Evolutionary conservation across 1,140 invertebrate species (phyloP).

Genomic region (Papilio machaon): DNA sequence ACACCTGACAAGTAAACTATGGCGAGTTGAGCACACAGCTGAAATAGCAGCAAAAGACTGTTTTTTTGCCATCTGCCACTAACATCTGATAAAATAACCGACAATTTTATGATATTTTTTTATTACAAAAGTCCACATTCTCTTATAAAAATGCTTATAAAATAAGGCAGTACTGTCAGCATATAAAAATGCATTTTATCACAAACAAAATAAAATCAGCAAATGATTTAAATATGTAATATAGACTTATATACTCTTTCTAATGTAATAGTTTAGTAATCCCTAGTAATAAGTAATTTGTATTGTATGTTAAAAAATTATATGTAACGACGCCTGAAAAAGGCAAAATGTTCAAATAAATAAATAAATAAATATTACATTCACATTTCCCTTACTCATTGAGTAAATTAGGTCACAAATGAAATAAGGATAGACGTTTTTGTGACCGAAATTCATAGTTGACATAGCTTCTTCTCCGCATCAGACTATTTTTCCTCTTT

Average conservation of each 20-base stretch:
- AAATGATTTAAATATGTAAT: neutral
- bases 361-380: neutral
- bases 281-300: no score
- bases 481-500: neutral
- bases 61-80: neutral
- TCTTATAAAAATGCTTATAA: neutral
- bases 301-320: no score
- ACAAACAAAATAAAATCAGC: neutral
- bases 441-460: no score
- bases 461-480: neutral
- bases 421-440: neutral
- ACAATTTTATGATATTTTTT: neutral
- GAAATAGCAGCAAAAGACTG: neutral
- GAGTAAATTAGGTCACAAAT: neutral
- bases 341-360: no score
- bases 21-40: neutral
- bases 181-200: neutral
- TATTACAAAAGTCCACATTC: conserved; percentile 8
- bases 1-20: neutral
- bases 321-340: no score
- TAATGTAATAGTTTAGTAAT: no score
- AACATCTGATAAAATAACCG: neutral
- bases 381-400: neutral
- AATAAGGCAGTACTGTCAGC: neutral
- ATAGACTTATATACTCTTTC: neutral